These are phyloP conservation scores for Lonchura striata DNA, from an alignment of 2,113 vertebrate genomes.

Conservation along the genomic window DNA sequence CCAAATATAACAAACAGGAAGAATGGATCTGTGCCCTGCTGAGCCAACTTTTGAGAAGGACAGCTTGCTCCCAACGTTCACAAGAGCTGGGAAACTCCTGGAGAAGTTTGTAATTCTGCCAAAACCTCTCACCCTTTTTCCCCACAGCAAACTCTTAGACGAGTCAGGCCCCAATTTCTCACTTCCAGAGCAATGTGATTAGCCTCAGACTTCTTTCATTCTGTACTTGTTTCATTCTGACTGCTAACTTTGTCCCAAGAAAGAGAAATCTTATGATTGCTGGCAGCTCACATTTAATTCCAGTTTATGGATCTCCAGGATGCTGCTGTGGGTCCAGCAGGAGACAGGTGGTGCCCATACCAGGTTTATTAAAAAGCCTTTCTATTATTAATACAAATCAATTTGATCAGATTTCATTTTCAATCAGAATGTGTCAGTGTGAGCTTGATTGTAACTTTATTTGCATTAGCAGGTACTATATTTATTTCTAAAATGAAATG, in stretches of 20 bases:
- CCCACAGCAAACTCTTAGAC: not conserved
- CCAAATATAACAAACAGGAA: not conserved
- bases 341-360: not conserved
- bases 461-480: not conserved
- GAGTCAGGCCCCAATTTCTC: not conserved
- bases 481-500: conserved; percentile 46
- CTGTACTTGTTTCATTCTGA: not conserved
- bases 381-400: not conserved
- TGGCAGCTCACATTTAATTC: not conserved
- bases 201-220: too few species aligned
- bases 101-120: not conserved
- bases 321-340: not conserved
- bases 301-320: not conserved
- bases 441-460: conserved; percentile 1
- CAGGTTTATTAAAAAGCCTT: not conserved
- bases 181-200: not conserved
- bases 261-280: not conserved
- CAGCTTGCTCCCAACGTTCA: not conserved
- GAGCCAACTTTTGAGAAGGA: not conserved
- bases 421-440: conserved; percentile 13
- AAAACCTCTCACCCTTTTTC: not conserved
- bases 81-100: not conserved
- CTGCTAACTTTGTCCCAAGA: not conserved
- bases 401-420: conserved; percentile 3
- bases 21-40: not conserved